Percentiles rank a stretch among this genome's conserved stretches.
Conservation (phyloP, 2,797 vertebrate genomes). For the Podargus strigoides region DNA sequence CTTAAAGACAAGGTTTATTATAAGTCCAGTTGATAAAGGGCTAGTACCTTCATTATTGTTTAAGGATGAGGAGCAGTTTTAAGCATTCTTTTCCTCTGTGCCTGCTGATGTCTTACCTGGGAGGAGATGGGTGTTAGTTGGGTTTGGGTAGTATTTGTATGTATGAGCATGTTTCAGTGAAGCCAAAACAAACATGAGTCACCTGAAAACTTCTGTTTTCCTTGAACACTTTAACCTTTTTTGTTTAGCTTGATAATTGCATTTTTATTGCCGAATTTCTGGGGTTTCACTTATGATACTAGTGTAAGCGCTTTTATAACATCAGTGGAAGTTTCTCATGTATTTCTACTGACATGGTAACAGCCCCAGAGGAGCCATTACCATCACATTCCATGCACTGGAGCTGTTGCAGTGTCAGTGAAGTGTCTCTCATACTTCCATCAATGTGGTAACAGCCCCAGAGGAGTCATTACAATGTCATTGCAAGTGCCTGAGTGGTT, state of each 20-base stretch:
- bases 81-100: neutral
- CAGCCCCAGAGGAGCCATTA: neutral
- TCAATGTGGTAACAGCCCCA: neutral
- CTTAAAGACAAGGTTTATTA: neutral
- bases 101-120: neutral
- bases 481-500: neutral
- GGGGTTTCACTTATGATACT: neutral
- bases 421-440: conserved; percentile 41
- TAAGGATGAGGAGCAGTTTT: neutral
- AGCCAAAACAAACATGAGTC: neutral
- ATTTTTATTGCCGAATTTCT: neutral
- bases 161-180: neutral
- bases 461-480: conserved; percentile 24
- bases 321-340: neutral
- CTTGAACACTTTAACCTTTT: neutral
- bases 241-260: neutral
- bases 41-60: fast-evolving
- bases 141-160: neutral
- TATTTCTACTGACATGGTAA: neutral
- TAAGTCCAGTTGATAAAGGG: neutral
- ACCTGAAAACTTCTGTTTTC: neutral
- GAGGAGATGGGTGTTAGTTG: neutral
- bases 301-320: neutral
- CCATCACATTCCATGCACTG: neutral
- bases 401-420: conserved; percentile 43